phyloP scores from a whole-genome alignment of 2,797 vertebrate species.

The Cossypha polioptera region DNA sequence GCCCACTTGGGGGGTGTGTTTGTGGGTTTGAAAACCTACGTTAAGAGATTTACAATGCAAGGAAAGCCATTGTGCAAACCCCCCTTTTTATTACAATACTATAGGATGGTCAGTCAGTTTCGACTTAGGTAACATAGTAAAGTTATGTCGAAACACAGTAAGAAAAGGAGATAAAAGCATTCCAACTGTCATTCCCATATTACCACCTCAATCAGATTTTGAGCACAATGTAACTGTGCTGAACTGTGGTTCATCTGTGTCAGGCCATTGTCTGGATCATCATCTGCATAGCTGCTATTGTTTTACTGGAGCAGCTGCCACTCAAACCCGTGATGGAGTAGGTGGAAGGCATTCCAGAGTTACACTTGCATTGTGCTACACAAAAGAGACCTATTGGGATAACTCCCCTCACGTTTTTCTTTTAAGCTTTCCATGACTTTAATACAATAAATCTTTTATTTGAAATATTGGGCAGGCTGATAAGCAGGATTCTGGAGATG shows the following conservation, averaged over 20 bases:
- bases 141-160: not conserved
- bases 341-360: slow-evolving; percentile 19
- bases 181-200: not conserved
- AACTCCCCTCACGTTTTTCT: not conserved
- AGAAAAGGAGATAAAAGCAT: slow-evolving; percentile 10
- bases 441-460: not conserved
- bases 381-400: slow-evolving; percentile 36
- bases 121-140: not conserved
- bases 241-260: slow-evolving; percentile 10
- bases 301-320: slow-evolving; percentile 54
- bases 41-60: not conserved
- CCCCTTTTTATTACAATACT: not conserved
- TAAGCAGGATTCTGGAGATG: not conserved
- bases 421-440: not conserved
- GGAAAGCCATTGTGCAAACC: not conserved
- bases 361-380: slow-evolving; percentile 17
- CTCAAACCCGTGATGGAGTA: slow-evolving; percentile 22
- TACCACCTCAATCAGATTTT: not conserved
- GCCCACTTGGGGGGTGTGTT: accelerated
- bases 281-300: slow-evolving; percentile 32
- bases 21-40: not conserved
- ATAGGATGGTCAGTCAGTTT: not conserved
- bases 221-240: not conserved
- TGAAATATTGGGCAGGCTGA: slow-evolving; percentile 29
- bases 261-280: slow-evolving; percentile 10